phyloP scores from a whole-genome alignment of 2,888 invertebrate species.

The Drosophila atripex region DNA sequence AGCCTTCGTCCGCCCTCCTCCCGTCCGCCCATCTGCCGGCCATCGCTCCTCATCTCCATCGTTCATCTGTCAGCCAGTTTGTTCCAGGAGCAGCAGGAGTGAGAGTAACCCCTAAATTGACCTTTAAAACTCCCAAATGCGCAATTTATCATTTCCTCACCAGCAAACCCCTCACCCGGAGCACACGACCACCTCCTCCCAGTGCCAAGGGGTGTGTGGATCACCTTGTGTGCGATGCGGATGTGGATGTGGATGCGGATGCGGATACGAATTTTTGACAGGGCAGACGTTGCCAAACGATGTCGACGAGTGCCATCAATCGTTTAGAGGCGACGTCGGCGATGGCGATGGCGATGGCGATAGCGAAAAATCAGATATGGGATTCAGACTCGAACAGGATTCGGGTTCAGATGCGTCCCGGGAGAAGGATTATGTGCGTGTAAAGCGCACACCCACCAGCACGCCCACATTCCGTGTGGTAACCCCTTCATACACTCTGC shows the following conservation, averaged over 20 bases:
- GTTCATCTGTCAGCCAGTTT: constrained; percentile 55
- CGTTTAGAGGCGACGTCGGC: constrained; percentile 62
- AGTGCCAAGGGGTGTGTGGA: constrained; percentile 14
- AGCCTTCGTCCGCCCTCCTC: too few relatives aligned
- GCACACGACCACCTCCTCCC: constrained; percentile 12
- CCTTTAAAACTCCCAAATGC: constrained; percentile 83
- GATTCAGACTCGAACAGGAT: not conserved
- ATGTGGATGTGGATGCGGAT: constrained; percentile 23
- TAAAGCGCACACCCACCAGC: constrained; percentile 54
- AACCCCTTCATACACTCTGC: constrained; percentile 20
- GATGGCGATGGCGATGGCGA: constrained; percentile 43
- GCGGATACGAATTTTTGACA: constrained; percentile 46
- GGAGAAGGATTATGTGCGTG: constrained; percentile 64
- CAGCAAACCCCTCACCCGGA: constrained; percentile 31
- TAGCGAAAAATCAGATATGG: constrained; percentile 72
- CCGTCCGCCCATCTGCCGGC: not conserved
- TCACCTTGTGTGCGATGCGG: constrained; percentile 1
- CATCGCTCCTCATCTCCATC: not conserved
- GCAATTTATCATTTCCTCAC: constrained; percentile 83
- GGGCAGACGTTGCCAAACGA: constrained; percentile 21
- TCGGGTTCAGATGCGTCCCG: constrained; percentile 66
- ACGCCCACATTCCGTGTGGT: constrained; percentile 6
- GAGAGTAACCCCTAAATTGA: constrained; percentile 82
- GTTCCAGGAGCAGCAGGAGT: constrained; percentile 40
- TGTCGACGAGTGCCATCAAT: constrained; percentile 62